Conservation (phyloP, 1,140 invertebrate species). For the Drosophila nigrodunni region DNA sequence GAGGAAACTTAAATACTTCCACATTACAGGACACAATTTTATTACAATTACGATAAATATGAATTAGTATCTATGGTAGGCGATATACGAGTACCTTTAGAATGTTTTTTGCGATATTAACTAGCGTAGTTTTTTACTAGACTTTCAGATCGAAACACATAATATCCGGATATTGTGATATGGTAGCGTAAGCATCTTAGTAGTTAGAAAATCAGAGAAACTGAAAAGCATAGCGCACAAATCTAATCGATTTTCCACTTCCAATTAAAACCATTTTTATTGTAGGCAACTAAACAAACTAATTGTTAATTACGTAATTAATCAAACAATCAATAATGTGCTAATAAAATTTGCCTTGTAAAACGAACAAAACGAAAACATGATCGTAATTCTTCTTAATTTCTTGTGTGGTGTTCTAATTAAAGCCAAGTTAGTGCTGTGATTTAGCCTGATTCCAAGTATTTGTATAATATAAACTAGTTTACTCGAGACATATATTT, state of each 20-base stretch:
- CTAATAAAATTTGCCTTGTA: conserved; percentile 50
- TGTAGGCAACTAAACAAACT: conserved; percentile 15
- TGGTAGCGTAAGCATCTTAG: conserved; percentile 47
- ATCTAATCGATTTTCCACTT: conserved; percentile 59
- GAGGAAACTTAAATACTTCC: conserved; percentile 60
- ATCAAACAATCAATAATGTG: conserved; percentile 44
- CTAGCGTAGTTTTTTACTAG: conserved; percentile 69
- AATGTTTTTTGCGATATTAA: conserved; percentile 35
- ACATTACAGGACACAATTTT: conserved; percentile 65
- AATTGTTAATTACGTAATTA: conserved; percentile 33
- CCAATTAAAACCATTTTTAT: conserved; percentile 33
- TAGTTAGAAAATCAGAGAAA: conserved; percentile 36
- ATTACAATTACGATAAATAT: conserved; percentile 16
- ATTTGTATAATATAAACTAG: not conserved
- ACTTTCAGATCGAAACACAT: conserved; percentile 35
- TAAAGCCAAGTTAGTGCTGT: conserved; percentile 7
- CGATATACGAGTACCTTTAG: conserved; percentile 47
- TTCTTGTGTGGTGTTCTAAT: not conserved
- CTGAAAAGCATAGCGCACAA: conserved; percentile 69
- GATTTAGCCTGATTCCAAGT: conserved; percentile 16
- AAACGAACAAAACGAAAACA: conserved; percentile 14
- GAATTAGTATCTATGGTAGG: conserved; percentile 40
- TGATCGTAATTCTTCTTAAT: conserved; percentile 61
- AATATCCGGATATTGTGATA: conserved; percentile 77
- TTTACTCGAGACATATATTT: not conserved